These are phyloP conservation scores for Xylota segnis DNA, from an alignment of 2,888 invertebrate species.

Conservation along the genomic window DNA sequence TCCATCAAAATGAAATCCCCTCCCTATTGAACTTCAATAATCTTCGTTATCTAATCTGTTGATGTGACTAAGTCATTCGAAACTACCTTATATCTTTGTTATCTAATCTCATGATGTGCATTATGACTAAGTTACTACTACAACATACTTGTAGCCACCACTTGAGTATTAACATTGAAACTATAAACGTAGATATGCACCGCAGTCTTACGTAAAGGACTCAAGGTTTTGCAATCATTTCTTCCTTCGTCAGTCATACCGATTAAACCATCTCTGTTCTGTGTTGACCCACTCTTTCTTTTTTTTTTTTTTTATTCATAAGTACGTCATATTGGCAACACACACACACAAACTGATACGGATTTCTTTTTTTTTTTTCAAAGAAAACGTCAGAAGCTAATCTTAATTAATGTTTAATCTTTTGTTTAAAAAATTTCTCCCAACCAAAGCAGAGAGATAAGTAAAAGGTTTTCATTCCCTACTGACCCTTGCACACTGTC, in stretches of 20 bases:
- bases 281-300: conserved; percentile 5
- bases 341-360: background rate
- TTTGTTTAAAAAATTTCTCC: conserved; percentile 1
- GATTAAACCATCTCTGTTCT: background rate
- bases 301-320: too few relatives aligned
- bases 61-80: background rate
- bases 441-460: background rate
- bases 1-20: too few relatives aligned
- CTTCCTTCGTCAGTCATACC: conserved; percentile 13
- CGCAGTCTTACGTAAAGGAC: background rate
- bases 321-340: conserved; percentile 1
- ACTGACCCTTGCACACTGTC: background rate
- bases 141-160: too few relatives aligned
- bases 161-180: background rate
- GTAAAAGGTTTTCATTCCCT: conserved; percentile 2
- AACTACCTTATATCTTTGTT: background rate
- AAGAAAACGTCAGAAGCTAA: background rate
- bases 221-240: background rate
- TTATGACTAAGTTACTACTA: too few relatives aligned
- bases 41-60: background rate
- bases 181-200: background rate
- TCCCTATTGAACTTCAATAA: too few relatives aligned
- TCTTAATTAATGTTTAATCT: conserved; percentile 1
- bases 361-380: background rate
- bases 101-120: background rate